Percentiles rank a stretch among this genome's conserved stretches.
Evolutionary conservation across 2,797 vertebrate species (phyloP).

Genomic region (Parauchenoglanis ngamensis): DNA sequence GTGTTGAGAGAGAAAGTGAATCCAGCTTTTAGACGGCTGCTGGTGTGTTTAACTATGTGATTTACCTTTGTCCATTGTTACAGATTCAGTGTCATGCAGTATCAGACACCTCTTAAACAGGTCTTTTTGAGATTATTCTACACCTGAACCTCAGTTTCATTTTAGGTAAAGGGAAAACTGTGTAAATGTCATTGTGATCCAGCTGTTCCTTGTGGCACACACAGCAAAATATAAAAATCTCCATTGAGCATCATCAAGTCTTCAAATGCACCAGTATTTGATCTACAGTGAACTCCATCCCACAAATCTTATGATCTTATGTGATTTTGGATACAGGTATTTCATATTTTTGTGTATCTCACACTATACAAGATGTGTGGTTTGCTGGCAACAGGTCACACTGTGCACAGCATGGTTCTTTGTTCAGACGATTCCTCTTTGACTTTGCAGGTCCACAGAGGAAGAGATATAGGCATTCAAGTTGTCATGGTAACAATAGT

Average conservation of each 20-base stretch:
- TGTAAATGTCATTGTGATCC: background rate
- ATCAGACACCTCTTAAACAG: background rate
- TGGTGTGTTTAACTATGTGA: background rate
- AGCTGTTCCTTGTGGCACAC: background rate
- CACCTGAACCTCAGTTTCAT: background rate
- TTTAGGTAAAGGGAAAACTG: background rate
- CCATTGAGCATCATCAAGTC: background rate
- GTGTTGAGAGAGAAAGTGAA: background rate
- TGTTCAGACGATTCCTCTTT: conserved; percentile 32
- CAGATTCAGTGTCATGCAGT: background rate
- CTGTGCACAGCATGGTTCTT: conserved; percentile 1
- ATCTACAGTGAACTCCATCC: background rate
- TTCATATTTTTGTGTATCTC: conserved; percentile 2
- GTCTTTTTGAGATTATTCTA: background rate
- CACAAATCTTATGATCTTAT: background rate
- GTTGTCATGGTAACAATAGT: conserved; percentile 62
- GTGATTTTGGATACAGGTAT: background rate
- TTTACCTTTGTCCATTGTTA: background rate
- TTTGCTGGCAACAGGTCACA: conserved; percentile 35
- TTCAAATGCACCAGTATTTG: background rate
- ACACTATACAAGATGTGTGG: conserved; percentile 1
- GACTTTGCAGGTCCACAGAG: conserved; percentile 33
- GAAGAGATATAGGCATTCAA: conserved; percentile 51
- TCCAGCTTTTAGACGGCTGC: background rate
- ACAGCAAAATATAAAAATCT: background rate